A percentile compares a stretch with the other conserved stretches of the same genome.
Evolutionary conservation across 2,113 vertebrate species (phyloP).

Genomic region (zebrafish (Danio rerio)): DNA sequence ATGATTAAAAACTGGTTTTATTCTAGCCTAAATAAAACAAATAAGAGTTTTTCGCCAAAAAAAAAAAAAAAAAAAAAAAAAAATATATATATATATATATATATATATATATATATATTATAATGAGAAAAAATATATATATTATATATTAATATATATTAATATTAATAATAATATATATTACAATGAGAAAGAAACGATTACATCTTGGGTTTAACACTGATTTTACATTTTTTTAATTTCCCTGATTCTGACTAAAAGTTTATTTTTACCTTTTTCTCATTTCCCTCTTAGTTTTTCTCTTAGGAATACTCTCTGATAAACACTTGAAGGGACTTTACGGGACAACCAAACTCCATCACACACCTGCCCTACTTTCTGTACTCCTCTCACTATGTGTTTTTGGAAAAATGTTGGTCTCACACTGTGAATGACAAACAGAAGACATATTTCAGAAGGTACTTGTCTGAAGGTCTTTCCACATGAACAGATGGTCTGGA

Average conservation of each 20-base stretch:
- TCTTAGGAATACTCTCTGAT: not conserved
- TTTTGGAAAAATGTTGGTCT: not conserved
- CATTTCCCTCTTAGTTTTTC: not conserved
- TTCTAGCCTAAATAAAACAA: no score
- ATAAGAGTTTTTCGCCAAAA: no score
- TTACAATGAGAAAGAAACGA: no score
- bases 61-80: no score
- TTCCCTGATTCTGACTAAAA: not conserved
- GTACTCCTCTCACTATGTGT: not conserved
- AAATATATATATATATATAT: no score
- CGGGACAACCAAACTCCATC: conserved; percentile 12
- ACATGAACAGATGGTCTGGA: conserved; percentile 48
- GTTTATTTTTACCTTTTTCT: not conserved
- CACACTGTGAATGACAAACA: not conserved
- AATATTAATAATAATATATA: no score
- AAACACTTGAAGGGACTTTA: conserved; percentile 9
- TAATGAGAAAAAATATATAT: no score
- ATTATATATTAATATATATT: no score
- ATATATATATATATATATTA: no score
- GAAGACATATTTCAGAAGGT: conserved; percentile 28
- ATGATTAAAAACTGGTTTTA: no score
- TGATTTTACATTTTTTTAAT: no score
- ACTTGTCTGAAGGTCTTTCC: conserved; percentile 41
- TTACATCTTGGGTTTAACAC: no score
- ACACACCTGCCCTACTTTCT: conserved; percentile 19